Conservation (phyloP, 2,113 vertebrate species). For the Jacana jacana region DNA sequence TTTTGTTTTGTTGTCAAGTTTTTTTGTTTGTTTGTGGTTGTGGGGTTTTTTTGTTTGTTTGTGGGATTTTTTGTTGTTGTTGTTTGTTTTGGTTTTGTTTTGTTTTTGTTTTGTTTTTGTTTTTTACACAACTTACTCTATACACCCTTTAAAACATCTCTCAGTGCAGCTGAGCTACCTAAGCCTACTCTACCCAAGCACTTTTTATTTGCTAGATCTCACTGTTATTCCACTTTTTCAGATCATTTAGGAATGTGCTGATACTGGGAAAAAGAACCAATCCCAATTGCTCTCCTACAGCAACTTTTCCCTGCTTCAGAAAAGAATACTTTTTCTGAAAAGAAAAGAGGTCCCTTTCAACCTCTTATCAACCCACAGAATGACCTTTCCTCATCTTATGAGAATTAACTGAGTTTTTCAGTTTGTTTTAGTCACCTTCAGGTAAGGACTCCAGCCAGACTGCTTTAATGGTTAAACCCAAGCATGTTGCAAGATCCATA, state of each 20-base stretch:
- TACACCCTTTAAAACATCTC: not conserved
- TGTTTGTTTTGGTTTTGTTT: too few species aligned
- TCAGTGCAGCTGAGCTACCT: not conserved
- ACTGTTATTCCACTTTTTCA: not conserved
- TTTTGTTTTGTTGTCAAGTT: too few species aligned
- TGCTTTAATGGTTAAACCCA: not conserved
- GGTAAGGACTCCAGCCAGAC: not conserved
- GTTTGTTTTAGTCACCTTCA: not conserved
- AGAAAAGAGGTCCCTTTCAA: not conserved
- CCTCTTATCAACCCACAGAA: not conserved
- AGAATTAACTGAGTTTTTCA: not conserved
- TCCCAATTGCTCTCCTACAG: not conserved
- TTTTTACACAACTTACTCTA: not conserved
- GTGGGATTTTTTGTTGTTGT: too few species aligned
- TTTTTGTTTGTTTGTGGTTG: too few species aligned
- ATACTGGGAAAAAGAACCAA: not conserved
- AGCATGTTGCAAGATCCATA: fast-evolving
- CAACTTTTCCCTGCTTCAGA: not conserved
- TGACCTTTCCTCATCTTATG: not conserved
- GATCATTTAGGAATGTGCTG: not conserved
- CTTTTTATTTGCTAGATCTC: not conserved
- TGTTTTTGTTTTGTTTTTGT: too few species aligned
- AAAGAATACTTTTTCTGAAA: not conserved
- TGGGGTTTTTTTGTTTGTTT: too few species aligned
- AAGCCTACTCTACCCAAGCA: not conserved